Evolutionary conservation across 2,888 invertebrate genomes (phyloP).

Genomic region (Orthosia gracilis): DNA sequence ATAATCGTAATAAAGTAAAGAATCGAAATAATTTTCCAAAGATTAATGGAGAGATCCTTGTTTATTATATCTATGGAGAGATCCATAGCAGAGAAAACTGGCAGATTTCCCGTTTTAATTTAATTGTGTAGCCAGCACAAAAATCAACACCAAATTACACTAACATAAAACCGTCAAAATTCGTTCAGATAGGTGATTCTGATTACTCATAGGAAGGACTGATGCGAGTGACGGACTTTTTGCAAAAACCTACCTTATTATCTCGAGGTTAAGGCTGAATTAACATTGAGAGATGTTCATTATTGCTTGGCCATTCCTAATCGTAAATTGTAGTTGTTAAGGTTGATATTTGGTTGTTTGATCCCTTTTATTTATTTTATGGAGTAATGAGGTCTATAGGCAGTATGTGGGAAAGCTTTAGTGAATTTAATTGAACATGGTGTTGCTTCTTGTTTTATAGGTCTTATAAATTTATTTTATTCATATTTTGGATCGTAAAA

Average conservation of each 20-base stretch:
- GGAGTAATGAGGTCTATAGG: too few relatives aligned
- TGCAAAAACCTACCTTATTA: slow-evolving; percentile 11
- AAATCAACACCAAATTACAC: slow-evolving; percentile 23
- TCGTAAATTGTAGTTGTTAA: rapidly evolving
- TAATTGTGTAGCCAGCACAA: slow-evolving; percentile 36
- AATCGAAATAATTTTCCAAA: neutral
- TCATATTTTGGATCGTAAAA: too few relatives aligned
- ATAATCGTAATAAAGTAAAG: neutral
- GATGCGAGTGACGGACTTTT: slow-evolving; percentile 46
- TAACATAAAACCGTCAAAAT: slow-evolving; percentile 62
- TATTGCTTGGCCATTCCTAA: neutral
- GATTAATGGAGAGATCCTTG: slow-evolving; percentile 7
- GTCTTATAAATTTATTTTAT: too few relatives aligned
- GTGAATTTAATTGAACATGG: too few relatives aligned
- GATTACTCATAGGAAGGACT: slow-evolving; percentile 41
- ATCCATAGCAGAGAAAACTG: slow-evolving; percentile 18
- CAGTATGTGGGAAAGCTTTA: too few relatives aligned
- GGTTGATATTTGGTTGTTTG: slow-evolving; percentile 14
- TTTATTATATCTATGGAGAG: too few relatives aligned
- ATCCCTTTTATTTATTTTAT: too few relatives aligned
- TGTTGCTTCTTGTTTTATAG: too few relatives aligned
- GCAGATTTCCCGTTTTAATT: slow-evolving; percentile 39
- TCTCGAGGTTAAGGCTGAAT: rapidly evolving
- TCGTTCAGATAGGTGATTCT: slow-evolving; percentile 50
- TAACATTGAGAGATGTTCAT: neutral